Evolutionary conservation across 2,797 vertebrate genomes (phyloP).

Genomic region (Notoglanidium macrostoma): DNA sequence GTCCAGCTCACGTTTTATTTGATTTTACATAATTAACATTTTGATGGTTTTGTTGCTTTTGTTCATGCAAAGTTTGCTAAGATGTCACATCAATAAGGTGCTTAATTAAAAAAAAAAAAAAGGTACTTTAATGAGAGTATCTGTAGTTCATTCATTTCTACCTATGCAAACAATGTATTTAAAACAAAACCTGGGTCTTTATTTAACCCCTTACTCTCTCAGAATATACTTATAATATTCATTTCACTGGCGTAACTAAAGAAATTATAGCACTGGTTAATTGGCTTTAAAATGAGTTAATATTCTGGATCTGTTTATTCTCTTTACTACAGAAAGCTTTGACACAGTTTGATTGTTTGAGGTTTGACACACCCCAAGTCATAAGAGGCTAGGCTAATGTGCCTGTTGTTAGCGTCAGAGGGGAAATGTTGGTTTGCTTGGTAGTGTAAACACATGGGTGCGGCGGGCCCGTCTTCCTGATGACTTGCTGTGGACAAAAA

Average conservation of each 20-base stretch:
- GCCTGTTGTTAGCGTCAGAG: neutral
- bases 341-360: neutral
- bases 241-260: neutral
- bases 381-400: neutral
- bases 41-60: neutral
- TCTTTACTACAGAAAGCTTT: neutral
- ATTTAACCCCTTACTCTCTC: too few species aligned
- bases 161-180: too few species aligned
- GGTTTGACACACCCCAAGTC: neutral
- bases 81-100: neutral
- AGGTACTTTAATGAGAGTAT: neutral
- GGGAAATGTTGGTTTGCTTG: constrained; percentile 32
- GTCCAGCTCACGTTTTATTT: neutral
- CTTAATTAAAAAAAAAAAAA: neutral
- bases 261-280: neutral
- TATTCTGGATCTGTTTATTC: neutral
- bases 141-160: neutral
- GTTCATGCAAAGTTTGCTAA: neutral
- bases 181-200: too few species aligned
- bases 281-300: neutral
- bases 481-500: constrained; percentile 34
- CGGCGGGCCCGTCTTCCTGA: constrained; percentile 51
- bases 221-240: too few species aligned
- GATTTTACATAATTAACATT: neutral
- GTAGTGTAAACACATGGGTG: constrained; percentile 54